These are phyloP conservation scores for Meta bourneti DNA, from an alignment of 2,888 invertebrate species.

Conservation along the genomic window DNA sequence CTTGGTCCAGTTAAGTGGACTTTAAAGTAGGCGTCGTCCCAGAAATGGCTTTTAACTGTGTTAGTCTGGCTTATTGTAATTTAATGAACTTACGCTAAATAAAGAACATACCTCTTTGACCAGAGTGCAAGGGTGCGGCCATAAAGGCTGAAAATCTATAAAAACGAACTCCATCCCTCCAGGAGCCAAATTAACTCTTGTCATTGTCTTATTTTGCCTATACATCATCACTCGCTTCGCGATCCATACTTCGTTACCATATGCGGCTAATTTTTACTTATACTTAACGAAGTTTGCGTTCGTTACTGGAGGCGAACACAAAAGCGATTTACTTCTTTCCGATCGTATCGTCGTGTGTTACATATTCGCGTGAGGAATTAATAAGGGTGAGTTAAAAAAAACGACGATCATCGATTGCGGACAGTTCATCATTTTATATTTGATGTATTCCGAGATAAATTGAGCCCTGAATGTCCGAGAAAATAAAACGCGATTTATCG, in stretches of 20 bases:
- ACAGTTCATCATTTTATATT: constrained; percentile 51
- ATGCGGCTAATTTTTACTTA: constrained; percentile 11
- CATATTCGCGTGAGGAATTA: constrained; percentile 46
- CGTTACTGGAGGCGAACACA: constrained; percentile 41
- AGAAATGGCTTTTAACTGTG: no score
- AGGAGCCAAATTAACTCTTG: constrained; percentile 5
- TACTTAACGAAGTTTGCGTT: not conserved
- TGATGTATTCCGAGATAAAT: constrained; percentile 15
- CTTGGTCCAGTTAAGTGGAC: no score
- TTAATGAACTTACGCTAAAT: no score
- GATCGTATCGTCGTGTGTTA: constrained; percentile 23
- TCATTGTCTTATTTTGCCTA: constrained; percentile 24
- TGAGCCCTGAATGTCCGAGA: not conserved
- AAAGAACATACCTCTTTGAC: no score
- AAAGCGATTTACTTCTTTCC: constrained; percentile 48
- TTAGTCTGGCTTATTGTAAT: no score
- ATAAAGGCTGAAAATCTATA: not conserved
- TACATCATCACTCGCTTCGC: not conserved
- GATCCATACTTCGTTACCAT: constrained; percentile 40
- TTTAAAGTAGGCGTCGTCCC: no score
- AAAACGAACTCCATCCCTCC: constrained; percentile 3
- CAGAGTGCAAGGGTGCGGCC: no score
- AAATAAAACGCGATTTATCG: constrained; percentile 12
- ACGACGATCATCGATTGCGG: constrained; percentile 29
- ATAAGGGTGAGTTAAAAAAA: constrained; percentile 10